Evolutionary conservation across 2,888 invertebrate species (phyloP).

Genomic region (Sepiola atlantica): DNA sequence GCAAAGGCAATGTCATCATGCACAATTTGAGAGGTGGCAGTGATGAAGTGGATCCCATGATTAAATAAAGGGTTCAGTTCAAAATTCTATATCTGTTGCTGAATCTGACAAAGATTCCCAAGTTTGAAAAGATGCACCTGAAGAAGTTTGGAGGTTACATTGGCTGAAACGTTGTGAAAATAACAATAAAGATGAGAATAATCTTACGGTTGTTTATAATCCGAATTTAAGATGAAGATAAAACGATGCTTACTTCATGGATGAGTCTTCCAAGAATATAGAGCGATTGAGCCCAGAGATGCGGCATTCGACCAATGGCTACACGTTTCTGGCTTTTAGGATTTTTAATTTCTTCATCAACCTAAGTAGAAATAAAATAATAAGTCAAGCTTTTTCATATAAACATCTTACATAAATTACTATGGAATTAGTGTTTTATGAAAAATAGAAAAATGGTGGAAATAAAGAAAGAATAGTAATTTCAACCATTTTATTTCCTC

Average conservation of each 20-base stretch:
- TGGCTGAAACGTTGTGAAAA: no score
- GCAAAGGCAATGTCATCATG: no score
- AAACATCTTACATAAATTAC: neutral
- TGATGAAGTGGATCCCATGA: no score
- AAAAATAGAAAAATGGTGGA: neutral
- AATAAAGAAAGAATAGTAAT: neutral
- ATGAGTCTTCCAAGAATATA: slow-evolving; percentile 95
- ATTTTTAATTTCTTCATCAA: slow-evolving; percentile 88
- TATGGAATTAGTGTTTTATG: neutral
- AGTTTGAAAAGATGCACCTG: no score
- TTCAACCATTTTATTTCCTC: neutral
- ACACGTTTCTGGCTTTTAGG: slow-evolving; percentile 93
- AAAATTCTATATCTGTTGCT: no score
- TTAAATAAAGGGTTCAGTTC: no score
- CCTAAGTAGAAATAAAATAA: slow-evolving; percentile 73
- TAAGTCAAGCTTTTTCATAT: neutral
- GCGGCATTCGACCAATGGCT: slow-evolving; percentile 92
- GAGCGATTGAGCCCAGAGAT: slow-evolving; percentile 98
- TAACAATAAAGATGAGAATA: no score
- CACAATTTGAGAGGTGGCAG: no score
- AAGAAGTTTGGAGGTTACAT: no score
- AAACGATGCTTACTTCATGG: slow-evolving; percentile 77
- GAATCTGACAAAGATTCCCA: no score
- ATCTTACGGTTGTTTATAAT: no score
- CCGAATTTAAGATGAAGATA: neutral